phyloP scores from a whole-genome alignment of 2,888 invertebrate species.

The Hypsopygia costalis region DNA sequence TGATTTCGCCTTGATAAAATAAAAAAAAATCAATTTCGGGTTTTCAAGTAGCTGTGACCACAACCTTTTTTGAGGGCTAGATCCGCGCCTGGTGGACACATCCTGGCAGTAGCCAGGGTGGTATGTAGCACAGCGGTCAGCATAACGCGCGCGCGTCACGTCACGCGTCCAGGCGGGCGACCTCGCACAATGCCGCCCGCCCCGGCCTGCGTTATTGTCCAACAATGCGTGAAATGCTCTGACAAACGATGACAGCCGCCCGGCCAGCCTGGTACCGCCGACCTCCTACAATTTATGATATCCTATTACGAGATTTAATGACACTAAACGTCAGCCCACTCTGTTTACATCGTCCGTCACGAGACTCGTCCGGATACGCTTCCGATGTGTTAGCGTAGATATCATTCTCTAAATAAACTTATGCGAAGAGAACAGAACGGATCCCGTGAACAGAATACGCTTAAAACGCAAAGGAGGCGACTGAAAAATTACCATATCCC shows the following conservation, averaged over 20 bases:
- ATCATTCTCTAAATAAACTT: conserved; percentile 24
- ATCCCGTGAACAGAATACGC: conserved; percentile 53
- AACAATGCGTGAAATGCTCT: conserved; percentile 80
- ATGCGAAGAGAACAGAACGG: conserved; percentile 38
- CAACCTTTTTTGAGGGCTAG: too few species aligned
- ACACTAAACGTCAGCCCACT: conserved; percentile 67
- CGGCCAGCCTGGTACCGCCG: conserved; percentile 60
- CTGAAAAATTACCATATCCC: conserved; percentile 73
- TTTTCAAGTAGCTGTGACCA: too few species aligned
- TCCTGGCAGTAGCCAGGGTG: conserved; percentile 22
- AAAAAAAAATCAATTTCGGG: too few species aligned
- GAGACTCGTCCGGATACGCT: conserved; percentile 39
- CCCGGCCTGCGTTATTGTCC: conserved; percentile 74
- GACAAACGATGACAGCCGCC: conserved; percentile 80
- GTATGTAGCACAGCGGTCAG: conserved; percentile 26
- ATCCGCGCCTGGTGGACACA: too few species aligned
- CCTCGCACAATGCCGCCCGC: conserved; percentile 53
- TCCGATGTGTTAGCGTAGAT: conserved; percentile 40
- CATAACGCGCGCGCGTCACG: conserved; percentile 41
- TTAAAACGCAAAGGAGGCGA: conserved; percentile 40
- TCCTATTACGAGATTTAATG: conserved; percentile 80
- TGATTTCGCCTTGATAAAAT: too few species aligned
- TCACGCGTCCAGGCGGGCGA: conserved; percentile 47
- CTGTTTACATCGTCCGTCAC: conserved; percentile 56
- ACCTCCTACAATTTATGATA: conserved; percentile 78